Conservation (phyloP, 2,797 vertebrate species). For the Hydrophis major region DNA sequence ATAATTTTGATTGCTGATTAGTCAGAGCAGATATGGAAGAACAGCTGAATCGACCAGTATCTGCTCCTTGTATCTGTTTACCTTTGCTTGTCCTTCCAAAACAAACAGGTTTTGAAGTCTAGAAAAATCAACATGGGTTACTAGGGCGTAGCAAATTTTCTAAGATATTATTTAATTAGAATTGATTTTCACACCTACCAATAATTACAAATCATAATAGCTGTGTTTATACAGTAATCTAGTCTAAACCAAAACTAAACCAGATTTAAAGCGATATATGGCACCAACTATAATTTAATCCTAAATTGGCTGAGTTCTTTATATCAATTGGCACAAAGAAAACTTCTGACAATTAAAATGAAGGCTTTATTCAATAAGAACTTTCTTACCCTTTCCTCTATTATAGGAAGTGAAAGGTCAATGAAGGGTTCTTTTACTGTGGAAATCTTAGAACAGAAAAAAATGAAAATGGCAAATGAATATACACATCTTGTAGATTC, state of each 20-base stretch:
- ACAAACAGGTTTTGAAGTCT: conserved; percentile 91
- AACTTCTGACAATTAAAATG: neutral
- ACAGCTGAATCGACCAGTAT: conserved; percentile 69
- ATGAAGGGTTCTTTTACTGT: conserved; percentile 96
- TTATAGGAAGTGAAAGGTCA: conserved; percentile 97
- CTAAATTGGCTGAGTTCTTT: neutral
- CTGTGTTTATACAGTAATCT: neutral
- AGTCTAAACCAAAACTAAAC: neutral
- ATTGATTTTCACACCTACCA: neutral
- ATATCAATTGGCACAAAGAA: neutral
- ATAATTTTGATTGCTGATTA: conserved; percentile 71
- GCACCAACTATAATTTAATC: neutral
- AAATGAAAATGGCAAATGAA: conserved; percentile 46
- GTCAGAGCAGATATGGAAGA: conserved; percentile 65
- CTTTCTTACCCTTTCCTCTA: conserved; percentile 93
- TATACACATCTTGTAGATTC: neutral
- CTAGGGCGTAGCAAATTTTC: neutral
- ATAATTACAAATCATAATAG: neutral
- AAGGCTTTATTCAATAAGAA: conserved; percentile 32
- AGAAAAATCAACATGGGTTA: conserved; percentile 53
- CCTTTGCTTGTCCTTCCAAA: conserved; percentile 80
- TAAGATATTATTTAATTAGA: neutral
- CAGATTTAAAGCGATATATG: neutral
- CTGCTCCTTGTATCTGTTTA: conserved; percentile 70
- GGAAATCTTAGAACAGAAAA: conserved; percentile 83